These are phyloP conservation scores for Yponomeuta malinellus DNA, from an alignment of 2,888 invertebrate genomes.

Conservation along the genomic window DNA sequence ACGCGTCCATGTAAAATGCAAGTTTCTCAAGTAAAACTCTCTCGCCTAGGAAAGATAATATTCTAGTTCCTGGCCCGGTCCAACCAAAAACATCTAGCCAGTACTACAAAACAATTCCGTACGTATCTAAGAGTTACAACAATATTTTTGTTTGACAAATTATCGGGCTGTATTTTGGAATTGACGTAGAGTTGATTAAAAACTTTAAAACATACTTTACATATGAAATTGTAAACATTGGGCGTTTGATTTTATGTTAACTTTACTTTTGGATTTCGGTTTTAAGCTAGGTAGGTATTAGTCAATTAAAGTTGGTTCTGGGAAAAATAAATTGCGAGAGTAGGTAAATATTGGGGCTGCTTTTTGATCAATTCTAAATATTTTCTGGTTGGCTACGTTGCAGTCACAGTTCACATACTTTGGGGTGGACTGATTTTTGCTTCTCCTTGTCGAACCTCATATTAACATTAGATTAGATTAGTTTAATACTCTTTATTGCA, in stretches of 20 bases:
- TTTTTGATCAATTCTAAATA: no score
- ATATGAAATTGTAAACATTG: neutral
- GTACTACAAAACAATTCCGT: neutral
- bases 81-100: neutral
- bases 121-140: neutral
- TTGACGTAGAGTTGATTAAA: neutral
- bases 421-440: no score
- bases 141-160: constrained; percentile 2
- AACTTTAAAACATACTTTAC: neutral
- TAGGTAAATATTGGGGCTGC: no score
- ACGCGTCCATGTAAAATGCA: neutral
- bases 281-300: neutral
- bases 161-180: neutral
- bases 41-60: neutral
- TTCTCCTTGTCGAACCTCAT: no score
- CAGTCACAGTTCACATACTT: no score
- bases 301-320: neutral
- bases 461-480: no score
- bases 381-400: no score
- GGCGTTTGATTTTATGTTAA: neutral
- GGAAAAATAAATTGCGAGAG: no score
- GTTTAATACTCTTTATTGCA: no score
- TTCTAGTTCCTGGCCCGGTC: neutral
- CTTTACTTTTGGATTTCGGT: neutral
- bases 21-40: neutral